These are phyloP conservation scores for Agrochola litura DNA, from an alignment of 2,888 invertebrate species.

Conservation along the genomic window DNA sequence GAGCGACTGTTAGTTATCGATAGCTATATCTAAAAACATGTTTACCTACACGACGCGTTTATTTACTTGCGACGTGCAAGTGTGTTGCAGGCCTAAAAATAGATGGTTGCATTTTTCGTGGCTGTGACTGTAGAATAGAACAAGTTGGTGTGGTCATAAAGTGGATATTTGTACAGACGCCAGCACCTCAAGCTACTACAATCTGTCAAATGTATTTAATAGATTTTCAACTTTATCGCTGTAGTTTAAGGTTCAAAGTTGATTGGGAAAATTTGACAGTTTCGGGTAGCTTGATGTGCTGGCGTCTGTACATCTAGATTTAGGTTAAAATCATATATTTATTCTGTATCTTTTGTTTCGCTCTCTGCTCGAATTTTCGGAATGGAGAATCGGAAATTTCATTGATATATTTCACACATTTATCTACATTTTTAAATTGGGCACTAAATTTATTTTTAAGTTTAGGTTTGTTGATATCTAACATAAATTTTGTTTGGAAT, in stretches of 20 bases:
- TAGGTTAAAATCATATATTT: too few relatives aligned
- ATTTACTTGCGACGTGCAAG: not conserved
- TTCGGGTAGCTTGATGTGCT: too few relatives aligned
- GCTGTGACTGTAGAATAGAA: not conserved
- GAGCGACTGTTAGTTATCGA: not conserved
- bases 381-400: not conserved
- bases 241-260: too few relatives aligned
- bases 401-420: not conserved
- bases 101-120: not conserved
- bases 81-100: slow-evolving; percentile 13
- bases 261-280: too few relatives aligned
- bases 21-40: slow-evolving; percentile 12
- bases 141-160: too few relatives aligned
- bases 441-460: not conserved
- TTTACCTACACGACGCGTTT: slow-evolving; percentile 3
- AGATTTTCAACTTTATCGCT: too few relatives aligned
- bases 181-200: too few relatives aligned
- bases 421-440: not conserved
- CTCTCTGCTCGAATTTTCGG: not conserved
- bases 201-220: too few relatives aligned
- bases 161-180: too few relatives aligned
- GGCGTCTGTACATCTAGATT: too few relatives aligned
- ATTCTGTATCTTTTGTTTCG: not conserved
- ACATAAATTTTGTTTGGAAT: not conserved
- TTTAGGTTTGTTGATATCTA: not conserved